Percentiles rank a stretch among this genome's conserved stretches.
These are phyloP conservation scores for Tenualosa ilisha DNA, from an alignment of 2,797 vertebrate genomes.

Conservation along the genomic window DNA sequence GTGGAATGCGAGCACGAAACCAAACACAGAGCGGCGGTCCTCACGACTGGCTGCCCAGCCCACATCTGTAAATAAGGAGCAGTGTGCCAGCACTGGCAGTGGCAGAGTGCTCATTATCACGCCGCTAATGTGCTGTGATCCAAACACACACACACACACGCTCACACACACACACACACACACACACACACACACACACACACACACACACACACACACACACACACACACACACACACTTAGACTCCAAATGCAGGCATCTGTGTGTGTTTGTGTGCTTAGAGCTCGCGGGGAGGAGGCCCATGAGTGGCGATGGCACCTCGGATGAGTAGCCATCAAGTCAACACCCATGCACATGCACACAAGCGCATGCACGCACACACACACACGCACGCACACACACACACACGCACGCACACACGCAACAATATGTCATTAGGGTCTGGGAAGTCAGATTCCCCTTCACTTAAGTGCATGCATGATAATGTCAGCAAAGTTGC, in stretches of 20 bases:
- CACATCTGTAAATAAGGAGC: slow-evolving; percentile 19
- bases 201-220: slow-evolving; percentile 2
- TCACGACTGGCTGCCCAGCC: neutral
- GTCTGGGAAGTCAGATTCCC: neutral
- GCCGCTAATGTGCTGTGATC: slow-evolving; percentile 26
- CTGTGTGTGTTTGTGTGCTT: neutral
- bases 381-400: neutral
- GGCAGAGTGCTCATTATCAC: neutral
- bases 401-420: neutral
- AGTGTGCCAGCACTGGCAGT: neutral
- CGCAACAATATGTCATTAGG: neutral
- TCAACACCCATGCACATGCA: neutral
- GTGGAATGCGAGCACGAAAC: neutral
- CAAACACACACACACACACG: neutral
- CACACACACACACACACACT: neutral
- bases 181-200: neutral
- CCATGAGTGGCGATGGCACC: neutral
- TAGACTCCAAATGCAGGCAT: neutral
- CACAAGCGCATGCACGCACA: neutral
- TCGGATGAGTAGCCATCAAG: neutral
- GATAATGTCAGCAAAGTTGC: neutral
- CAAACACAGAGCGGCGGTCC: neutral
- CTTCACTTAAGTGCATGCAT: neutral
- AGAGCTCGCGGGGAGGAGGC: neutral
- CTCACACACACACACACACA: neutral